Base-by-base conservation (phyloP, 2,888 invertebrate species). In the Pseudococcus longispinus region DNA sequence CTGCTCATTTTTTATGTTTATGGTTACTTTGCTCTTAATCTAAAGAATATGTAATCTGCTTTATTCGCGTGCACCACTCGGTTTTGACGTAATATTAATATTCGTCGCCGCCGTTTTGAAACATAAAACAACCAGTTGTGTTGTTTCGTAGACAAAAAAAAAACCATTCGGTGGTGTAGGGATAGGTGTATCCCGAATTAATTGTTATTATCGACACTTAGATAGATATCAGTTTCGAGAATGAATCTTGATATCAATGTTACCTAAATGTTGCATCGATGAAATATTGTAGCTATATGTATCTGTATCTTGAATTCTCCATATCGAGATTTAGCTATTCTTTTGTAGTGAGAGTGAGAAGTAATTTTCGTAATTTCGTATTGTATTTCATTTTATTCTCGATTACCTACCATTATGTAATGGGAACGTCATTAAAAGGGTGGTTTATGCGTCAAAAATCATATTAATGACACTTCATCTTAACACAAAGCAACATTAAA, bases 301-400 rank as follows among this genome's bases (percentile, higher is more conserved):
- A 46, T 46, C 44, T 46, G 11, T 6, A 46, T 51, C 51, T 51
- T 15, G n/a, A 51, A 51, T 51, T 51, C 51, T 3, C 44, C 15
- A 23, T 70, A 5, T 70, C 20, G 20, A 26, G 29, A 26, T 11
- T 29, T 29, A n/a, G n/a, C n/a, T 29, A 23, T 60, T 20, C 18
- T 23, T 60, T 23, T 2, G 65, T 13, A 60, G 8, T 9, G 9
- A 20, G 60, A 23, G 13, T 26, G 65, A 23, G 26, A 26, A 65
- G 65, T 65, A 65, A 65, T 74, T 74, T 74, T 74, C 32, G 74
- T 74, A 74, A 74, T 74, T 18, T 74, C 37, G 37, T 74, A 74
- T 74, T 74, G n/a, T 74, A 74, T 37, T 26, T 32, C 74, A 15
- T 51, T 51, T 51, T 37, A 37, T 26, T 74, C 13, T 15, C 37